Evolutionary conservation across 2,888 invertebrate genomes (phyloP).

Genomic region (Trilocha varians): DNA sequence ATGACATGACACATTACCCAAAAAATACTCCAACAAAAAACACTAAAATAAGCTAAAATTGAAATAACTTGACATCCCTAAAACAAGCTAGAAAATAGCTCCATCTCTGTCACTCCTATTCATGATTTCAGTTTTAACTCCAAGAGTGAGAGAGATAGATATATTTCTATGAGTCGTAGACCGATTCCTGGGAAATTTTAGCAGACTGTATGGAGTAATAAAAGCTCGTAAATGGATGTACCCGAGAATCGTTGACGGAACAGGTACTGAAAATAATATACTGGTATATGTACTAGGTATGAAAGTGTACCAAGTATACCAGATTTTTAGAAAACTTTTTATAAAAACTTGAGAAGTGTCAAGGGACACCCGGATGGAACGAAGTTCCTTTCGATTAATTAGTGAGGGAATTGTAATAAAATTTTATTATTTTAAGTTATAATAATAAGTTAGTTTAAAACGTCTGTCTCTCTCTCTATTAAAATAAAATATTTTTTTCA

Average conservation of each 20-base stretch:
- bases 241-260: background rate
- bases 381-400: too few relatives aligned
- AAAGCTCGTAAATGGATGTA: background rate
- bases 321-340: too few relatives aligned
- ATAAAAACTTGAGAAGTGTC: too few relatives aligned
- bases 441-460: too few relatives aligned
- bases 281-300: slow-evolving; percentile 10
- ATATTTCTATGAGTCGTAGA: slow-evolving; percentile 8
- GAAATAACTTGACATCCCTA: background rate
- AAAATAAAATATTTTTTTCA: too few relatives aligned
- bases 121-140: slow-evolving; percentile 13
- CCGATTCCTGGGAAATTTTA: slow-evolving; percentile 17
- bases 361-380: too few relatives aligned
- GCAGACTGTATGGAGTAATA: background rate
- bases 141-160: slow-evolving; percentile 19
- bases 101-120: slow-evolving; percentile 28
- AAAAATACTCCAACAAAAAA: background rate
- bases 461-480: too few relatives aligned
- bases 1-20: background rate
- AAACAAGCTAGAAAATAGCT: slow-evolving; percentile 9
- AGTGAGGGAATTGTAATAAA: too few relatives aligned
- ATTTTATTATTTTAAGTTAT: too few relatives aligned
- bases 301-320: too few relatives aligned
- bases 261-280: background rate
- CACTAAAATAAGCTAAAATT: background rate